A percentile compares a stretch with the other conserved stretches of the same genome.
phyloP scores from a whole-genome alignment of 2,888 invertebrate genomes.

The Rhimphoctona megacephalus region DNA sequence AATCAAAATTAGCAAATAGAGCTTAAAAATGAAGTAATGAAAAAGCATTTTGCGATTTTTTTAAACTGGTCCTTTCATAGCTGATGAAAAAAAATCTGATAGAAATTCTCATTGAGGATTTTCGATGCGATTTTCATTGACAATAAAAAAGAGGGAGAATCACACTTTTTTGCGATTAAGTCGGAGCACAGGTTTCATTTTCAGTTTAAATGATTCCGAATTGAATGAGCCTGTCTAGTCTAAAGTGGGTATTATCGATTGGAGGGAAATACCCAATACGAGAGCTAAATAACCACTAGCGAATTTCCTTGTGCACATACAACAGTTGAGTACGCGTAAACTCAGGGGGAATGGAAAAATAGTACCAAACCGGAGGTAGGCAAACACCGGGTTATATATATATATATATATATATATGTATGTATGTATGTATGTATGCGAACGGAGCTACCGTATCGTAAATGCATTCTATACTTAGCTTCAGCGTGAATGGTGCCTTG shows the following conservation, averaged over 20 bases:
- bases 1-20: background rate
- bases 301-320: background rate
- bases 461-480: slow-evolving; percentile 50
- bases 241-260: slow-evolving; percentile 53
- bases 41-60: background rate
- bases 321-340: background rate
- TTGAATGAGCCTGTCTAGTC: slow-evolving; percentile 28
- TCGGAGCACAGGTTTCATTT: slow-evolving; percentile 3
- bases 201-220: slow-evolving; percentile 8
- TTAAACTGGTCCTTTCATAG: background rate
- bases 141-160: background rate
- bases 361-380: slow-evolving; percentile 4
- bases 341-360: slow-evolving; percentile 4
- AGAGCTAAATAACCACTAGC: slow-evolving; percentile 5
- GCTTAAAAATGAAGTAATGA: background rate
- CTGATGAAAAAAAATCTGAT: background rate
- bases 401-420: too few species aligned
- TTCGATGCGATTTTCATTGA: background rate
- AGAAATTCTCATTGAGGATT: background rate
- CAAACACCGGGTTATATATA: background rate
- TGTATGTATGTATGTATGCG: too few species aligned
- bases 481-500: slow-evolving; percentile 76
- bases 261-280: slow-evolving; percentile 22
- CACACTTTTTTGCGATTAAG: background rate
- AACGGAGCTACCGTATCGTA: background rate